Evolutionary conservation across 2,888 invertebrate species (phyloP).

Genomic region (Poecilobothrus nobilitatus): DNA sequence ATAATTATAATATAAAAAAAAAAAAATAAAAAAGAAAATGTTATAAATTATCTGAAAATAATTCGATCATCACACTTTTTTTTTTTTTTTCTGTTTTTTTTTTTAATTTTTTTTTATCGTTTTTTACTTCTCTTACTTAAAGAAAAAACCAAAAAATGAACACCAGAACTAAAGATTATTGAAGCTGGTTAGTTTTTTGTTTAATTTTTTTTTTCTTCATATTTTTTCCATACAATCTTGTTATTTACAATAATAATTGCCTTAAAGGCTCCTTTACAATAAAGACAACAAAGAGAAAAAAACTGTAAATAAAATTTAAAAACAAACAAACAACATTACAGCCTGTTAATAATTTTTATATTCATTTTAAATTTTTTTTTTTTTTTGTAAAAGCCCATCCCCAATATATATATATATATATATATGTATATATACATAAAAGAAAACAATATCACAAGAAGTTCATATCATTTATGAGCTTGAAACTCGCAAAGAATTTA

Average conservation of each 20-base stretch:
- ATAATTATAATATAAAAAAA: too few relatives aligned
- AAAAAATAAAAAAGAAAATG: too few relatives aligned
- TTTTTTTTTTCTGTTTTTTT: too few relatives aligned
- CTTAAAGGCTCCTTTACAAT: neutral
- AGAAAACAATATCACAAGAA: neutral
- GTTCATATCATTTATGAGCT: neutral
- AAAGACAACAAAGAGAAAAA: too few relatives aligned
- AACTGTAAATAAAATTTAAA: neutral
- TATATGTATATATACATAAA: too few relatives aligned
- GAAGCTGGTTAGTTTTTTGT: neutral
- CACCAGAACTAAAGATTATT: neutral
- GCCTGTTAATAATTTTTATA: neutral
- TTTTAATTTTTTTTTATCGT: too few relatives aligned
- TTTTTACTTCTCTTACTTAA: too few relatives aligned
- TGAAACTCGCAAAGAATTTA: neutral
- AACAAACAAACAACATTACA: slow-evolving; percentile 4
- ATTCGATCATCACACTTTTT: neutral
- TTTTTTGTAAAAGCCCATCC: neutral
- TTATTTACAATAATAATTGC: neutral
- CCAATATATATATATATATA: too few relatives aligned
- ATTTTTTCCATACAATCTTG: neutral
- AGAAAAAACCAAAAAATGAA: too few relatives aligned
- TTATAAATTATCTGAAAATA: neutral
- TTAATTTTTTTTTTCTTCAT: neutral
- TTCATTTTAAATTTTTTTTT: neutral